Percentiles rank a stretch among this genome's conserved stretches.
These are phyloP conservation scores for Phalacrocorax aristotelis DNA, from an alignment of 2,113 vertebrate species.

Conservation along the genomic window DNA sequence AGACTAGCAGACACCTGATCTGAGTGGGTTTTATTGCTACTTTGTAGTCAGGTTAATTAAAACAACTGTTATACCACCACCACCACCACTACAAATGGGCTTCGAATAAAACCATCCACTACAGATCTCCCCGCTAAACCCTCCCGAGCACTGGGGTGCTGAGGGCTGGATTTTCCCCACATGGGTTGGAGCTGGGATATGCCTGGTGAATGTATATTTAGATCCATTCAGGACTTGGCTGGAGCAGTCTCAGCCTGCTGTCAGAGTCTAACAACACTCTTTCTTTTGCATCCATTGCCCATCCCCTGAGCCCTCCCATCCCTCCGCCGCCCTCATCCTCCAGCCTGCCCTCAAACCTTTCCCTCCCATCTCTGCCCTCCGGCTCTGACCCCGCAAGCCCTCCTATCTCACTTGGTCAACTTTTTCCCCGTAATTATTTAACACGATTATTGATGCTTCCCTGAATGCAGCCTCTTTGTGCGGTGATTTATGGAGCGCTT, in stretches of 20 bases:
- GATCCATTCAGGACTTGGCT: neutral
- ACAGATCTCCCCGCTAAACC: neutral
- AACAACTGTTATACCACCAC: neutral
- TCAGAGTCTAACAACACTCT: neutral
- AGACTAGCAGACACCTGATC: too few relatives aligned
- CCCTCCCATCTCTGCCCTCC: neutral
- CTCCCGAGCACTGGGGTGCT: neutral
- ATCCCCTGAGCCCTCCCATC: neutral
- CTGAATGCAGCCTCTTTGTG: neutral
- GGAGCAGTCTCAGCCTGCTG: neutral
- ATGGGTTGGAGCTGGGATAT: neutral
- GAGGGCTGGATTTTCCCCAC: neutral
- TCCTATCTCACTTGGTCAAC: conserved; percentile 4
- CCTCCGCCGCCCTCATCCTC: neutral
- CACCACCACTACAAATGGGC: accelerated
- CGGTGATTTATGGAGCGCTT: neutral
- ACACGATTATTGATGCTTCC: neutral
- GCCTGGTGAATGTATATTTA: neutral
- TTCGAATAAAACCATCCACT: neutral
- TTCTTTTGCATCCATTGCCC: neutral
- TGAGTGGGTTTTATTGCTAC: neutral
- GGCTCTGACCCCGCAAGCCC: neutral
- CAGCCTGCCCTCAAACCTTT: neutral
- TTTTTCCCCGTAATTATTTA: neutral
- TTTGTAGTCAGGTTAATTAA: neutral